Evolutionary conservation across 2,113 vertebrate species (phyloP).

Genomic region (Neolamprologus devosi): DNA sequence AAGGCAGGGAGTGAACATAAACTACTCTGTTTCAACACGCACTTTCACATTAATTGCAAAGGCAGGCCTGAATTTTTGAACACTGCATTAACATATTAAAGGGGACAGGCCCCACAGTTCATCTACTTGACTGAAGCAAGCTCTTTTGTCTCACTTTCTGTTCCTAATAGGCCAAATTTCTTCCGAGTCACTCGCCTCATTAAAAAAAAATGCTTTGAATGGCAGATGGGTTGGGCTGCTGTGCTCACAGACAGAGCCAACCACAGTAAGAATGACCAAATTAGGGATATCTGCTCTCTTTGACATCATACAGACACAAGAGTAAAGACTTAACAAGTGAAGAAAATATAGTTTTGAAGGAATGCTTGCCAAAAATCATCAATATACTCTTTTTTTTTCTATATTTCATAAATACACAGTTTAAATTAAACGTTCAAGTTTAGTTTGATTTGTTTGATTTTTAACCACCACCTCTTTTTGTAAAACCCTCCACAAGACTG

Average conservation of each 20-base stretch:
- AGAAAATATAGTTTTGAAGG: not conserved
- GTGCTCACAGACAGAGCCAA: not conserved
- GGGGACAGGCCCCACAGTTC: not conserved
- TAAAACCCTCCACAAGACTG: not conserved
- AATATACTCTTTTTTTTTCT: not conserved
- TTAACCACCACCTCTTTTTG: not conserved
- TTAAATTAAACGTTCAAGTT: not conserved
- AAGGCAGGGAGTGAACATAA: not conserved
- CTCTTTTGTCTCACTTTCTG: not conserved
- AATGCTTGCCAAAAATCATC: not conserved
- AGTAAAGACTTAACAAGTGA: not conserved
- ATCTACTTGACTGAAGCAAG: not conserved
- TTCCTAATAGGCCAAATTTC: not conserved
- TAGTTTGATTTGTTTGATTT: not conserved
- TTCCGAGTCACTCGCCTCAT: fast-evolving
- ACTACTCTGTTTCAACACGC: not conserved
- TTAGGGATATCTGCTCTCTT: not conserved
- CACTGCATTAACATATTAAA: not conserved
- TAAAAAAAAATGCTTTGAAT: not conserved
- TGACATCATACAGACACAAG: not conserved
- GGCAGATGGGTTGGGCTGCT: not conserved
- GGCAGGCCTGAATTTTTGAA: not conserved
- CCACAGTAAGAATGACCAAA: not conserved
- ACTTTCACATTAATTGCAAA: not conserved
- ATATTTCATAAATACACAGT: not conserved